These are phyloP conservation scores for Quiscalus mexicanus DNA, from an alignment of 2,113 vertebrate genomes.

Conservation along the genomic window DNA sequence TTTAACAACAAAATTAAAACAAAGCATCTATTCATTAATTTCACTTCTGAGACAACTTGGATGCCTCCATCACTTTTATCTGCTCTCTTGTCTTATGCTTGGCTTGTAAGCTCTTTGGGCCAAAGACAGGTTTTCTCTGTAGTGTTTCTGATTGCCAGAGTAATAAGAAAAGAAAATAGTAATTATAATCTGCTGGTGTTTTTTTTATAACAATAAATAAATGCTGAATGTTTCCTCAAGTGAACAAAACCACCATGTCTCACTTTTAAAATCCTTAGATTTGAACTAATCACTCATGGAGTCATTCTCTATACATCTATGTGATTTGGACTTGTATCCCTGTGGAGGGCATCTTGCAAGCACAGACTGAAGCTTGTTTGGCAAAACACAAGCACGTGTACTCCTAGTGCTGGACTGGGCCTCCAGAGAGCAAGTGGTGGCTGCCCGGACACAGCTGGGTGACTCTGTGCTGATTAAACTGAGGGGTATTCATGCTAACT, in stretches of 20 bases:
- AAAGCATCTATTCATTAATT: neutral
- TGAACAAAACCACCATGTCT: neutral
- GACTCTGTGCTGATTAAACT: neutral
- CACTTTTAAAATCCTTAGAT: neutral
- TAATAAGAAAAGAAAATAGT: neutral
- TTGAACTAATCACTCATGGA: neutral
- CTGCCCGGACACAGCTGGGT: neutral
- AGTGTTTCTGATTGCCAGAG: neutral
- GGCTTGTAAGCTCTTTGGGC: neutral
- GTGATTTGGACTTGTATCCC: neutral
- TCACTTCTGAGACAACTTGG: neutral
- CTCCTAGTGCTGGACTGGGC: neutral
- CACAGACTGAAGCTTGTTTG: neutral
- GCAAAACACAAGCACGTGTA: neutral
- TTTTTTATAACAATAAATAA: neutral
- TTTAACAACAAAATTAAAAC: neutral
- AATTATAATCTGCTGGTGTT: neutral
- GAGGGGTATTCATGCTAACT: neutral
- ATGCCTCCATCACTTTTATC: neutral
- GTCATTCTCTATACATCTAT: neutral
- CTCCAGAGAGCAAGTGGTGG: neutral
- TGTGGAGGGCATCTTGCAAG: neutral
- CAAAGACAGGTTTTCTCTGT: neutral
- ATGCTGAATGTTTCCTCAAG: neutral
- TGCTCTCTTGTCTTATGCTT: neutral